These are phyloP conservation scores for Rhyacophila brunnea DNA, from an alignment of 1,140 invertebrate species.

Conservation along the genomic window DNA sequence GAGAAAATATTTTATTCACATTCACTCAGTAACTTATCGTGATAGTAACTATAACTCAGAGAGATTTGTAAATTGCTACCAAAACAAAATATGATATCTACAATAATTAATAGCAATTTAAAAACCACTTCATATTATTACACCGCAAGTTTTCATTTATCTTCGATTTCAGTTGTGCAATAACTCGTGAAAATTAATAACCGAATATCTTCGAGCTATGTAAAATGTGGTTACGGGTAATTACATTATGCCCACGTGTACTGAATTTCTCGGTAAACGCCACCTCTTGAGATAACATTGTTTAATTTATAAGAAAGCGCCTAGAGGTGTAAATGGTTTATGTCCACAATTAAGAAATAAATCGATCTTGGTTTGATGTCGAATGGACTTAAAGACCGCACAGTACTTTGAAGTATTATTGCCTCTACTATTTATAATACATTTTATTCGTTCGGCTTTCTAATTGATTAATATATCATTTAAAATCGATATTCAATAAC, in stretches of 20 bases:
- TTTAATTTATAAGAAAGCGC: conserved; percentile 25
- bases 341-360: conserved; percentile 31
- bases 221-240: conserved; percentile 2
- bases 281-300: conserved; percentile 14
- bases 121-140: too few species aligned
- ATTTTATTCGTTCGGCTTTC: neutral
- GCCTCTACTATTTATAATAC: neutral
- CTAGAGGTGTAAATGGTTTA: conserved; percentile 20
- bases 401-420: conserved; percentile 4
- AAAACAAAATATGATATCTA: too few species aligned
- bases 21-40: too few species aligned
- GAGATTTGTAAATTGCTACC: too few species aligned
- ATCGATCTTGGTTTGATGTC: conserved; percentile 8
- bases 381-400: neutral
- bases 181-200: neutral
- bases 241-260: conserved; percentile 8
- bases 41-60: too few species aligned
- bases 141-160: too few species aligned
- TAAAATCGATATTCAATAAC: too few species aligned
- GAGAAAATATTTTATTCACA: too few species aligned
- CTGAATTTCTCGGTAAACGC: conserved; percentile 4
- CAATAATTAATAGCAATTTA: too few species aligned
- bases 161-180: too few species aligned
- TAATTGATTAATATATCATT: neutral
- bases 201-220: neutral